These are phyloP conservation scores for Xestia sexstrigata DNA, from an alignment of 2,888 invertebrate species.

Conservation along the genomic window DNA sequence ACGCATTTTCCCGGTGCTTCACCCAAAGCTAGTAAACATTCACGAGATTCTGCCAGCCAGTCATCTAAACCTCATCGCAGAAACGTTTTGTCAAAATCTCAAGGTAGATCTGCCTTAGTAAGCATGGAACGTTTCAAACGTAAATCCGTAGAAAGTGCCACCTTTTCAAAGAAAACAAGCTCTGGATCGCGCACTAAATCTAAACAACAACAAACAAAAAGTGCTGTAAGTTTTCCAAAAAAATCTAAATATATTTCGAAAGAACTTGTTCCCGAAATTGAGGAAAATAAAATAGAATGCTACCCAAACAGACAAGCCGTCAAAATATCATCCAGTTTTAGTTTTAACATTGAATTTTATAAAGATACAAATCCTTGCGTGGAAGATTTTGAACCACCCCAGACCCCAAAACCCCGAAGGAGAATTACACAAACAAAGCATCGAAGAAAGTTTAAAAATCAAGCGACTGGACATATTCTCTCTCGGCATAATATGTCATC, in stretches of 20 bases:
- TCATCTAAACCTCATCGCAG: not conserved
- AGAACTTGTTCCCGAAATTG: conserved; percentile 1
- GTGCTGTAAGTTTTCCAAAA: conserved; percentile 21
- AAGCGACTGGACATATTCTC: not conserved
- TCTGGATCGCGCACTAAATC: conserved; percentile 50
- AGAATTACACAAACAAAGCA: conserved; percentile 22
- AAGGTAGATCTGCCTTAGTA: conserved; percentile 13
- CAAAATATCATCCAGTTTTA: conserved; percentile 66
- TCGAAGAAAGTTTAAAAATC: conserved; percentile 14
- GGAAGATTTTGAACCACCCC: conserved; percentile 7
- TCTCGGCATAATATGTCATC: conserved; percentile 28
- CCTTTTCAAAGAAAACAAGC: conserved; percentile 25
- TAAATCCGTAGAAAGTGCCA: conserved; percentile 46
- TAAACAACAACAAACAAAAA: conserved; percentile 45
- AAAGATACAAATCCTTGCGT: conserved; percentile 52
- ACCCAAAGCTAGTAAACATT: conserved; percentile 32
- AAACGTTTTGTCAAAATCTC: conserved; percentile 52
- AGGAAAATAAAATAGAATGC: conserved; percentile 1
- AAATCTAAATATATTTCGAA: conserved; percentile 12
- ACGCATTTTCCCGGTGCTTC: conserved; percentile 1
- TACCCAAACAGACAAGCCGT: conserved; percentile 54
- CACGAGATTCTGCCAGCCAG: conserved; percentile 35
- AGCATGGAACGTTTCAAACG: conserved; percentile 30
- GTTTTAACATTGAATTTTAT: conserved; percentile 70
- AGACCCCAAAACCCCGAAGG: not conserved